Conservation (phyloP, 2,888 invertebrate species). For the Poecilus cupreus region DNA sequence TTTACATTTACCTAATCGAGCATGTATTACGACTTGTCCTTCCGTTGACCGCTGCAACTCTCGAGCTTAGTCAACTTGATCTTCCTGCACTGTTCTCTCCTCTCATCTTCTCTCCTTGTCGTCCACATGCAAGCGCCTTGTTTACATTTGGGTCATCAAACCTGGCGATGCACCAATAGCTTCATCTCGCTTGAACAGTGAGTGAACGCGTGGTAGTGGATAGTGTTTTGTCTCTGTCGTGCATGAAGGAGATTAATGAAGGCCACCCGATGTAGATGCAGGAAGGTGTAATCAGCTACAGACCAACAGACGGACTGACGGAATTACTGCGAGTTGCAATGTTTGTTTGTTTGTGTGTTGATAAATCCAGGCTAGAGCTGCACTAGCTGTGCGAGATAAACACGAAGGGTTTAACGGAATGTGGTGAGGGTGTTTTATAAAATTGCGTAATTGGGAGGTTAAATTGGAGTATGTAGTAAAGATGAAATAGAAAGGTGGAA, state of each 20-base stretch:
- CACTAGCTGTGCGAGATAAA: neutral
- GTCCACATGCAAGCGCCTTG: conserved; percentile 3
- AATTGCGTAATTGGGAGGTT: too few species aligned
- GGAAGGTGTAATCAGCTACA: conserved; percentile 50
- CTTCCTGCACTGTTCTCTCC: neutral
- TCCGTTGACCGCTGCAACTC: too few species aligned
- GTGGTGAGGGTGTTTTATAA: neutral
- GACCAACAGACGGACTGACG: conserved; percentile 8
- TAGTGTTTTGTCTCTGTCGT: neutral
- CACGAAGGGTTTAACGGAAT: neutral
- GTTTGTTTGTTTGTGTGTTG: neutral
- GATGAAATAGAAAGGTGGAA: too few species aligned
- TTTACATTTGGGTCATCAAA: conserved; percentile 54
- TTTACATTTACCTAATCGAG: too few species aligned
- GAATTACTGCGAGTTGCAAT: conserved; percentile 31
- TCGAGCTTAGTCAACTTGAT: too few species aligned
- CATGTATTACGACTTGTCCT: too few species aligned
- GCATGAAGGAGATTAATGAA: conserved; percentile 41
- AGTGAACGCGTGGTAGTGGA: neutral
- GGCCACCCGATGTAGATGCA: conserved; percentile 31
- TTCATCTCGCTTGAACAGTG: neutral
- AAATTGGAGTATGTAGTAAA: too few species aligned
- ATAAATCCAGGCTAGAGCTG: neutral
- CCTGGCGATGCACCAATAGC: conserved; percentile 6
- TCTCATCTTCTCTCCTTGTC: neutral